phyloP scores from a whole-genome alignment of 2,797 vertebrate species.

The Microcaecilia unicolor region DNA sequence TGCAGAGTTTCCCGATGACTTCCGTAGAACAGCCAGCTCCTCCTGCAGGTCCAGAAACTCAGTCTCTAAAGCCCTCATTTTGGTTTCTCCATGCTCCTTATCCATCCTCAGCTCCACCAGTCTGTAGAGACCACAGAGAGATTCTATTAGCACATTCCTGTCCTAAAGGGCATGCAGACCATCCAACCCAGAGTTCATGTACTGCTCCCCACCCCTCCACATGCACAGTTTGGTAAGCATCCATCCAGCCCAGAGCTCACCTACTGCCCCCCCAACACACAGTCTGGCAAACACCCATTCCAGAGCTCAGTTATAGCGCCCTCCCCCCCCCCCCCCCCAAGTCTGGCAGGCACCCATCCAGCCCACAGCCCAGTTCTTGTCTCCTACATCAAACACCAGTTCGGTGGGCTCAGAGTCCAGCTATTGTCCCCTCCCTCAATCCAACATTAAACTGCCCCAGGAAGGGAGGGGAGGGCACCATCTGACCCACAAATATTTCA shows the following conservation, averaged over 20 bases:
- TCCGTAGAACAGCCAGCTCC: constrained; percentile 59
- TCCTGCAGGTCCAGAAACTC: constrained; percentile 67
- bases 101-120: constrained; percentile 68
- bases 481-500: too few species aligned
- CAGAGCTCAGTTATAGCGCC: too few species aligned
- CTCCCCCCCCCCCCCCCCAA: too few species aligned
- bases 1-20: background rate
- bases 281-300: too few species aligned
- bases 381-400: background rate
- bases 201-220: too few species aligned
- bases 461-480: too few species aligned
- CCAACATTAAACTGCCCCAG: background rate
- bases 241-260: too few species aligned
- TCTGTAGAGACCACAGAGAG: constrained; percentile 29
- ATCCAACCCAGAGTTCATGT: background rate
- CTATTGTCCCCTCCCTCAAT: background rate
- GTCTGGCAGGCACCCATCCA: background rate
- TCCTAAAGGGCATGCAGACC: background rate
- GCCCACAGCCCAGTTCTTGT: too few species aligned
- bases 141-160: background rate
- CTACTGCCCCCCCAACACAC: too few species aligned
- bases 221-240: too few species aligned
- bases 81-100: constrained; percentile 62
- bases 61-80: constrained; percentile 59
- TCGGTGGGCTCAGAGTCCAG: too few species aligned